Evolutionary conservation across 2,888 invertebrate species (phyloP).

Genomic region (Selenia dentaria): DNA sequence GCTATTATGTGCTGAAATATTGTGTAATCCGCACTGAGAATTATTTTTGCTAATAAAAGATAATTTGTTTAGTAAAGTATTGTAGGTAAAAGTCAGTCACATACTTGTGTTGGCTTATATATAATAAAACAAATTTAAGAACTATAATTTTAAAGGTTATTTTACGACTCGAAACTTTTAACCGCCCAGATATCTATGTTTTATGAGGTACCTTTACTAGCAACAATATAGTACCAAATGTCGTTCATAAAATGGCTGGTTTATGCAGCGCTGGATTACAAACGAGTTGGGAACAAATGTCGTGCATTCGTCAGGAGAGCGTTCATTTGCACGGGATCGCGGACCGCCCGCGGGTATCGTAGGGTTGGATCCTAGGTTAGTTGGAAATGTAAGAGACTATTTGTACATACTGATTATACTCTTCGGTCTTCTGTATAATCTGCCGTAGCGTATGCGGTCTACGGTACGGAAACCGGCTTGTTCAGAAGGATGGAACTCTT

Average conservation of each 20-base stretch:
- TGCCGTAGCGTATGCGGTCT: no score
- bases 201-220: no score
- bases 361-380: background rate
- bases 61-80: background rate
- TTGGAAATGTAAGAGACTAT: background rate
- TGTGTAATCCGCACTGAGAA: background rate
- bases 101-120: no score
- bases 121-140: no score
- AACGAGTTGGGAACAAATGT: background rate
- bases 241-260: background rate
- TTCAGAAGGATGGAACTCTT: no score
- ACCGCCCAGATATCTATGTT: no score
- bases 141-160: no score
- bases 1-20: constrained; percentile 2
- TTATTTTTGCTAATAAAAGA: background rate
- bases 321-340: background rate
- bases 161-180: no score
- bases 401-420: no score
- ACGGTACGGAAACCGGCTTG: no score
- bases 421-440: no score
- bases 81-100: no score
- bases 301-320: background rate
- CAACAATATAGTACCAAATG: background rate
- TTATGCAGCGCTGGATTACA: background rate
- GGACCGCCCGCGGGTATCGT: background rate